Percentiles rank a stretch among this genome's conserved stretches.
Evolutionary conservation across 2,888 invertebrate species (phyloP).

Genomic region (Cheilosia pagana): DNA sequence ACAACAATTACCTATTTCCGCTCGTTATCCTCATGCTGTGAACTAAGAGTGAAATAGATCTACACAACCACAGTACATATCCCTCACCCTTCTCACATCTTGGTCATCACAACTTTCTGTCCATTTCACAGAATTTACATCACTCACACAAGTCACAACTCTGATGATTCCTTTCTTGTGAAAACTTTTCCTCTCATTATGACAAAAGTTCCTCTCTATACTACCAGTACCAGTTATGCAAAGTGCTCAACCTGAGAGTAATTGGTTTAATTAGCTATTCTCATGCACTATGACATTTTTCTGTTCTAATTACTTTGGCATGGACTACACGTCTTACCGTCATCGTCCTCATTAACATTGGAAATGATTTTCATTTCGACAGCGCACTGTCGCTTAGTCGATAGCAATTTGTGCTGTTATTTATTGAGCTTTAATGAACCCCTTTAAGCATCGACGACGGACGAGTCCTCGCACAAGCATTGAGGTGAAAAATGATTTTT

Average conservation of each 20-base stretch:
- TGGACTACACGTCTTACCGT: constrained; percentile 1
- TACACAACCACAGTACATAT: not conserved
- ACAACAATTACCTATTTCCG: too few species aligned
- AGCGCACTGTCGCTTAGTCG: constrained; percentile 9
- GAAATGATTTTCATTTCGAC: constrained; percentile 56
- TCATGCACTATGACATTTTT: constrained; percentile 37
- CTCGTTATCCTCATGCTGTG: too few species aligned
- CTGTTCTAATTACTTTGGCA: constrained; percentile 36
- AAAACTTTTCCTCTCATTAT: constrained; percentile 5
- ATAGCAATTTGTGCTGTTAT: not conserved
- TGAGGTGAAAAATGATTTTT: not conserved
- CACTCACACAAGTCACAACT: not conserved
- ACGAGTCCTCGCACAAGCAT: too few species aligned
- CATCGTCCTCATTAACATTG: constrained; percentile 24
- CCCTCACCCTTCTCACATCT: not conserved
- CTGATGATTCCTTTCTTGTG: not conserved
- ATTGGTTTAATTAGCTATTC: constrained; percentile 53
- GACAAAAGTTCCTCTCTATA: constrained; percentile 11
- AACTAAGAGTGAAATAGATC: too few species aligned
- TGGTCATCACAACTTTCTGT: not conserved
- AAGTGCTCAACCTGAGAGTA: constrained; percentile 21
- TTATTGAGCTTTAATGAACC: constrained; percentile 11
- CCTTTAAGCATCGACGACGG: too few species aligned
- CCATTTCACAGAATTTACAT: not conserved
- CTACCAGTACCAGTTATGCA: constrained; percentile 3